Evolutionary conservation across 2,888 invertebrate species (phyloP).

Genomic region (Agrotis exclamationis): DNA sequence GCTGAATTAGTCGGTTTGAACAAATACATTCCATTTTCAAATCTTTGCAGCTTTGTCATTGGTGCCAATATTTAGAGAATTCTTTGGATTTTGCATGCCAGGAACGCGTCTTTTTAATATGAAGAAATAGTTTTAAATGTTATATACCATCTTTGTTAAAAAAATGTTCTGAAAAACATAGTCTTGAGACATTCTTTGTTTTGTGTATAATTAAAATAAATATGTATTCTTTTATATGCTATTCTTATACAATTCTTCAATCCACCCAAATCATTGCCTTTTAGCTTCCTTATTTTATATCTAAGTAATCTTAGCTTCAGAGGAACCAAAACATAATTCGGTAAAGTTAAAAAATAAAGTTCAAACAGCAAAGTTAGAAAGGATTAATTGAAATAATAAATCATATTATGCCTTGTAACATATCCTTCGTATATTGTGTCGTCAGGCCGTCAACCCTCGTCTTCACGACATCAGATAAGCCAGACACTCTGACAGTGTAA

Average conservation of each 20-base stretch:
- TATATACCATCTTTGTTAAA: no score
- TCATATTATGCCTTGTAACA: slow-evolving; percentile 51
- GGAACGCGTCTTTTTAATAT: no score
- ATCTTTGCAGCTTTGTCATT: background rate
- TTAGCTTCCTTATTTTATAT: no score
- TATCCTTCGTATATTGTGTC: slow-evolving; percentile 44
- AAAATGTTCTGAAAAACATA: no score
- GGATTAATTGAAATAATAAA: slow-evolving; percentile 61
- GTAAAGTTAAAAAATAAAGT: background rate
- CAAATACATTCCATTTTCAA: slow-evolving; percentile 32
- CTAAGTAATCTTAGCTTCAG: background rate
- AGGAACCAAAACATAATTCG: background rate
- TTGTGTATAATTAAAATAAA: no score
- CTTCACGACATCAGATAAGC: slow-evolving; percentile 52
- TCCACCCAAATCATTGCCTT: no score
- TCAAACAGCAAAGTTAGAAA: slow-evolving; percentile 5
- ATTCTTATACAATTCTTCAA: no score
- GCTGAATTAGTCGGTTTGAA: slow-evolving; percentile 33
- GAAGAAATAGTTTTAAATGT: no score
- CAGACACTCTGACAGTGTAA: slow-evolving; percentile 41
- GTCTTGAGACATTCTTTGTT: no score
- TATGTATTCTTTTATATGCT: no score
- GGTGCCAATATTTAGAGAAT: background rate
- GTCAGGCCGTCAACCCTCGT: slow-evolving; percentile 63
- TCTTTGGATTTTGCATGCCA: background rate